Conservation (phyloP, 1,140 invertebrate genomes). For the Cryptotermes secundus region DNA sequence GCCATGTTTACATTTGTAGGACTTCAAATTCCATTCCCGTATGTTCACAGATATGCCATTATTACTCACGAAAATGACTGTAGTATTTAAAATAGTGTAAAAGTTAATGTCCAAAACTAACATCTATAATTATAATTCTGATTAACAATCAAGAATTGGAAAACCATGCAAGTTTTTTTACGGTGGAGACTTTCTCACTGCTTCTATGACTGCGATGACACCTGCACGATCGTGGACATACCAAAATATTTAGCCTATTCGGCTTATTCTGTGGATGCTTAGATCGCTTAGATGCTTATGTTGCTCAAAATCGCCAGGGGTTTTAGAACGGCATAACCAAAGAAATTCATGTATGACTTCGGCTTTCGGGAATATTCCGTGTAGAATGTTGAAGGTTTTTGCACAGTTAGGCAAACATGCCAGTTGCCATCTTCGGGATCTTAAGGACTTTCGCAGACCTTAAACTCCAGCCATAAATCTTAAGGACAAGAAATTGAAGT, state of each 20-base stretch:
- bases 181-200: conserved; percentile 10
- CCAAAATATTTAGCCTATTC: background rate
- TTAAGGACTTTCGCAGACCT: too few relatives aligned
- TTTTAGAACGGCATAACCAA: background rate
- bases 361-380: too few relatives aligned
- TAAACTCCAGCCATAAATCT: too few relatives aligned
- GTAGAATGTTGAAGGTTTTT: too few relatives aligned
- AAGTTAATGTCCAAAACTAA: background rate
- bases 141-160: background rate
- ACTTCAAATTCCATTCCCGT: conserved; percentile 19
- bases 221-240: background rate
- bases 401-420: too few relatives aligned
- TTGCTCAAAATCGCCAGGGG: background rate
- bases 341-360: background rate
- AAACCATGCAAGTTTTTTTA: background rate
- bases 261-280: too few relatives aligned
- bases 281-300: background rate
- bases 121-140: background rate
- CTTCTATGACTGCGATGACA: background rate
- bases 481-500: too few relatives aligned
- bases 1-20: conserved; percentile 34
- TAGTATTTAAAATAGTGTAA: background rate
- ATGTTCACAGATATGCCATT: background rate
- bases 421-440: too few relatives aligned
- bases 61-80: background rate